Base-by-base conservation (phyloP, 2,888 invertebrate genomes). In the Athrips mouffetella region DNA sequence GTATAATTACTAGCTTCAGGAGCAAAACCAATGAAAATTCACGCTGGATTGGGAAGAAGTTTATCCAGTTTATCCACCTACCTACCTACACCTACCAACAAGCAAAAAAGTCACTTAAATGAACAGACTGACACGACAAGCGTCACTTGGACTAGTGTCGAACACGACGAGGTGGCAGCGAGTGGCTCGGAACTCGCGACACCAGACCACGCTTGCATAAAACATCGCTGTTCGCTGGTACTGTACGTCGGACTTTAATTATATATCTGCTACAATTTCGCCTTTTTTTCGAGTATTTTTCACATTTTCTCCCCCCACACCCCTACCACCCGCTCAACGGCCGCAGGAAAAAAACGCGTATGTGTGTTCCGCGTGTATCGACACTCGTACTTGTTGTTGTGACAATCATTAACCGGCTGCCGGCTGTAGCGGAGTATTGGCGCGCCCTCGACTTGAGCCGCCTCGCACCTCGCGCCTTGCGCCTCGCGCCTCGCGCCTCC, bases 201-300 rank as follows among this genome's bases (percentile, higher is more conserved):
- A 81, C 70, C 71, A 70, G 73, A 72, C 70, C 77, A 73, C 63
- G 69, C 69, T 76, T 88, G 87, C 87, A 87, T 88, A 86, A 87
- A 84, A 87, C 86, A 88, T 87, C 76, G 80, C 72, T 62, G 70
- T 74, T 73, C 83, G 76, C 73, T 71, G 80, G 72, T 73, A 70
- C 83, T 83, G 83, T 85, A 86, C 82, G 80, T 73, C 68, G 77
- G 82, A 73, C 86, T 87, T 88, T 88, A 88, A 88, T 88, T 88
- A 87, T 88, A 88, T 88, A 88, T 88, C 87, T 88, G 88, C 86
- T 86, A 87, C 88, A 87, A 87, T 87, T 88, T 87, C 80, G 82
- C 81, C 85, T 88, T 89, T 89, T 67, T 89, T 89, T 89, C 85
- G 88, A 87, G 88, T 89, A 88, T 89, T 89, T 89, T 89, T 89